Evolutionary conservation across 2,113 vertebrate species (phyloP).

Genomic region (Ascaphus truei): DNA sequence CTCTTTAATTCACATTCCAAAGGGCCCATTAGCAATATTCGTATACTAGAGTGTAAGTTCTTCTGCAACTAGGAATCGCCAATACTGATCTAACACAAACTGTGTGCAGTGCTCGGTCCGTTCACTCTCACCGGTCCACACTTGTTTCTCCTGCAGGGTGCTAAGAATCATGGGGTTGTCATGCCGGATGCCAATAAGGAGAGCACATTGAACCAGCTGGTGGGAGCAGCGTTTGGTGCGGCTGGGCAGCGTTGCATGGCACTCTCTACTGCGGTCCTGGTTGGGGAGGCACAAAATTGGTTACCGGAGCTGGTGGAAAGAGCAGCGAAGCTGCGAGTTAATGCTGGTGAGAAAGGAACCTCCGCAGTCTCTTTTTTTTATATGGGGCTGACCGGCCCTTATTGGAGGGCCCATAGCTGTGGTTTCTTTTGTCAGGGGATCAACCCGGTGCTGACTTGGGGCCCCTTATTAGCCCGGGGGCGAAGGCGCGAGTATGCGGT

Average conservation of each 20-base stretch:
- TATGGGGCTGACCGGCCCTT: no score
- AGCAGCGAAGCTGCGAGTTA: conserved; percentile 81
- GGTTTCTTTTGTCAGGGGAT: conserved; percentile 78
- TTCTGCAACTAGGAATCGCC: no score
- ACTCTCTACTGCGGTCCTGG: conserved; percentile 88
- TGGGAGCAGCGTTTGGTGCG: conserved; percentile 93
- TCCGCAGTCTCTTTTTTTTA: no score
- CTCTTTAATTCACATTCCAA: no score
- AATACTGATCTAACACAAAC: neutral
- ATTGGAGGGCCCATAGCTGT: conserved; percentile 5
- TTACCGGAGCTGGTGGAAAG: conserved; percentile 89
- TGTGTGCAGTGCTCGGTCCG: neutral
- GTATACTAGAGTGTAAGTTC: neutral
- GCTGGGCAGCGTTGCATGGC: conserved; percentile 97
- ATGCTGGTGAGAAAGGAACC: conserved; percentile 71
- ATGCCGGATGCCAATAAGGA: conserved; percentile 98
- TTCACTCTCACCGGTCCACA: no score
- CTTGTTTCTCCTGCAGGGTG: conserved; percentile 66
- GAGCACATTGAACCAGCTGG: conserved; percentile 93
- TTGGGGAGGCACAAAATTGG: conserved; percentile 86
- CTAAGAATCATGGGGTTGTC: conserved; percentile 96
- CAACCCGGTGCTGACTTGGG: conserved; percentile 91
- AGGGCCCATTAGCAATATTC: no score
- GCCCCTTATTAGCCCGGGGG: conserved; percentile 85
- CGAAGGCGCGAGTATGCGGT: conserved; percentile 82